These are phyloP conservation scores for Pangasianodon gigas DNA, from an alignment of 2,113 vertebrate species.

Conservation along the genomic window DNA sequence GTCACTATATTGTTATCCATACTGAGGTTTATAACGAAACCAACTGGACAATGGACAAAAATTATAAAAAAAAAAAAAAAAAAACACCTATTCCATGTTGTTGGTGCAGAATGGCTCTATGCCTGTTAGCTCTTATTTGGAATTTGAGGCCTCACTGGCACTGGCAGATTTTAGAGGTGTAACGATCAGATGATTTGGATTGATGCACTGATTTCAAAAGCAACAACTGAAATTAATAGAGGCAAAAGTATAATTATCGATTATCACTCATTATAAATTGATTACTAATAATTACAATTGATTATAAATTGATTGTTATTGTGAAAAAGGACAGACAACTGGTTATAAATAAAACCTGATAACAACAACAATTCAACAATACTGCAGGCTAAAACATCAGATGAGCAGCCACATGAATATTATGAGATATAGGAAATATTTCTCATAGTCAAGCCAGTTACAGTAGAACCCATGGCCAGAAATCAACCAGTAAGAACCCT, in stretches of 20 bases:
- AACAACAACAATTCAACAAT: not conserved
- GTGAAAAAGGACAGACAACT: not conserved
- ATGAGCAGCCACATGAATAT: not conserved
- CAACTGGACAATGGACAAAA: not conserved
- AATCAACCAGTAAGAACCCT: not conserved
- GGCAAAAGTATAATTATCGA: not conserved
- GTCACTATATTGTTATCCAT: not conserved
- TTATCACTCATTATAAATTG: not conserved
- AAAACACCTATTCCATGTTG: too few species aligned
- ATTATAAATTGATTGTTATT: not conserved
- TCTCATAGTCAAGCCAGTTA: not conserved
- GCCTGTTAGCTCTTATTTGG: not conserved
- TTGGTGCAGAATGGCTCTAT: not conserved
- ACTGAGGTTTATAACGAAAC: not conserved
- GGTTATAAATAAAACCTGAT: not conserved
- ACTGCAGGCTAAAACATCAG: not conserved
- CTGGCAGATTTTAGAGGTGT: not conserved
- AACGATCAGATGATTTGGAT: not conserved
- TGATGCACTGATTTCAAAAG: not conserved
- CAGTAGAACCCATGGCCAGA: not conserved
- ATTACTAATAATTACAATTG: not conserved
- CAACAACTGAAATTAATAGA: not conserved
- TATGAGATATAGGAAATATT: too few species aligned
- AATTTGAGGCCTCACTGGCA: too few species aligned
- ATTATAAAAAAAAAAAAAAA: not conserved